Evolutionary conservation across 2,797 vertebrate genomes (phyloP), one percentile per base, ranked within the genome.

Genomic region (Sternotherus odoratus): DNA sequence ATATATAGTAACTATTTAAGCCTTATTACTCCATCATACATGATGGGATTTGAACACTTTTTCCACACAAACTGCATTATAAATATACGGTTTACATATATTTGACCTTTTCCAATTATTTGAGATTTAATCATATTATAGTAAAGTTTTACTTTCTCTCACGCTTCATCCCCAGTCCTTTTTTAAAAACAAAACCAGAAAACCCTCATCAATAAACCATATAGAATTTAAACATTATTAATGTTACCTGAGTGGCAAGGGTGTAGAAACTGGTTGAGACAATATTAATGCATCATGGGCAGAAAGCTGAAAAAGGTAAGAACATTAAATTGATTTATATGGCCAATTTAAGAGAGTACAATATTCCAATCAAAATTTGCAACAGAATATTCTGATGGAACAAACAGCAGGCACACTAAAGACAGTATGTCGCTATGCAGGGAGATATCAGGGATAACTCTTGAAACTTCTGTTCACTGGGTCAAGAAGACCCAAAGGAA

Each of bases 241-340:
- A 89, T 28, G 69, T 97, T 99, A 99, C 99, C 99, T 99, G 97
- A 99, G 98, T 66, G 99, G 99, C 95, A 99, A 98, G 69, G 99
- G 99, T 90, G 99, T 99, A 91, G 98, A 99, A 97, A 99, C 99
- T 66, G 99, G 99, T 96, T 99, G 99, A 91, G 99, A 99, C 95
- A 99, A 97, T 97, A 99, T 98, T 97, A 99, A 98, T 36, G 98
- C 98, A 98, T 99, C 99, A 66, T 99, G 98, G 93, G 97, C 98
- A 1, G 99, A 99, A 53, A 99, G 98, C 99, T 99, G 98, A 96
- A 97, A 96, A 92, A 93, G 83, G 91, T 53, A 82, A 94, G 90
- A 66, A 26, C 88, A 77, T 85, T 92, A 96, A 16, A 1, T 69
- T 78, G n/a, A 94, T 36, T 92, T 82, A 82, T 60, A 85, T 0